Evolutionary conservation across 2,113 vertebrate species (phyloP), one percentile per base, ranked within the genome.

Genomic region (Stomatorhinus ivindoensis): DNA sequence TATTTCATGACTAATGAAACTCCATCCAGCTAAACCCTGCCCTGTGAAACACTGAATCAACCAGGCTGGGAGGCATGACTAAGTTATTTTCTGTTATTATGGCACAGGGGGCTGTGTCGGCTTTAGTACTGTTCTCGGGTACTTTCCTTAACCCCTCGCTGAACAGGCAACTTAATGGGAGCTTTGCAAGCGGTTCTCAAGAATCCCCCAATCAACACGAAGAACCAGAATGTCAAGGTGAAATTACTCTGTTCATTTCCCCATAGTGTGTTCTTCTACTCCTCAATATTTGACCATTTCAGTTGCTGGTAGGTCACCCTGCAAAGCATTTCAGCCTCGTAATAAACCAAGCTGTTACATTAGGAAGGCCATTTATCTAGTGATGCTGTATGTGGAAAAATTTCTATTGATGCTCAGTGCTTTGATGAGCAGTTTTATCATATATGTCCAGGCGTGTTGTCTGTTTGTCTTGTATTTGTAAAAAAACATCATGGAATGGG

Each of bases 191-290:
- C 98, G 0, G 98, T 97, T 61, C 94, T 99, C 92, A 99, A 99
- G 94, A 99, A 99, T 92, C 98, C 98, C 46, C 98, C 98, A 3
- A 97, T 99, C 95, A 98, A 98, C 93, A 98, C 98, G 11, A 99
- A 99, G 96, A 99, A 97, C 94, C 98, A 99, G 92, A 97, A 96
- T 0, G 96, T 98, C 47, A 99, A 99, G 97, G 98, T 99, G 91
- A 95, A 93, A 39, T 84, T 58, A 53, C 69, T 21, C 5, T 53
- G 8, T 31, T 39, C 27, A 35, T 9, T 55, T 42, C 2, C 80
- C 50, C 6, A 39, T 35, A 46, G 10, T 65, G 11, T 44, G 15
- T 86, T 27, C 19, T 3, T 55, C 39, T 55, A 15, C n/a, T 35
- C n/a, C 42, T 8, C 50, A 19, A n/a, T 46, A 1, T 42, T 1